Evolutionary conservation across 37 sponge, comb jelly and placozoan species (phyloP).

Genomic region (Dysidea cf. avara): DNA sequence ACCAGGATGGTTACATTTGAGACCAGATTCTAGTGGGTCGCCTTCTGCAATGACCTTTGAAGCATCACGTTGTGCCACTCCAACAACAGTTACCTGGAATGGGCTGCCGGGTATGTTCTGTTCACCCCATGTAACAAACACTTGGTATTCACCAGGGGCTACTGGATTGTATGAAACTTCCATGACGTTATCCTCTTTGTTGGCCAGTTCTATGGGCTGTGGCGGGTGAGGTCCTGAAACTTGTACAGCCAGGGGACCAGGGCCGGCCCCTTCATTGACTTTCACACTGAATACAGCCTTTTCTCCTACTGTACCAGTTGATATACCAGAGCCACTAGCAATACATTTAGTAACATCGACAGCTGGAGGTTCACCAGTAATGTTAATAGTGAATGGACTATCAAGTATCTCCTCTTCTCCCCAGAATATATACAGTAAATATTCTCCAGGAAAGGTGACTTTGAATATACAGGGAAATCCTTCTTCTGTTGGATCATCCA

Average conservation of each 20-base stretch:
- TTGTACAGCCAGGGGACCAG: constrained; percentile 72
- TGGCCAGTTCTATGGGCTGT: constrained; percentile 75
- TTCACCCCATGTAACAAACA: constrained; percentile 65
- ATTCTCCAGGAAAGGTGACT: constrained; percentile 79
- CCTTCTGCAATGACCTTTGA: constrained; percentile 56
- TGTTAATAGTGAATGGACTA: constrained; percentile 57
- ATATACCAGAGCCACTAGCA: constrained; percentile 62
- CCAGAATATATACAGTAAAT: constrained; percentile 75
- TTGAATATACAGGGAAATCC: constrained; percentile 34
- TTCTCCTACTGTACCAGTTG: constrained; percentile 58
- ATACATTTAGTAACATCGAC: constrained; percentile 67
- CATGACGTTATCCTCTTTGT: constrained; percentile 73
- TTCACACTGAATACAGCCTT: constrained; percentile 55
- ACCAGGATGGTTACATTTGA: constrained; percentile 56
- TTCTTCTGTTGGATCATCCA: constrained; percentile 72
- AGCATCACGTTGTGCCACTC: constrained; percentile 66
- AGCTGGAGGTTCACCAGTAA: constrained; percentile 62
- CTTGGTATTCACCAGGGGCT: constrained; percentile 81
- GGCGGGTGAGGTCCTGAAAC: constrained; percentile 81
- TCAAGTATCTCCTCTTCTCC: constrained; percentile 75
- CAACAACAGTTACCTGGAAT: constrained; percentile 58
- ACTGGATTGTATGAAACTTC: constrained; percentile 67
- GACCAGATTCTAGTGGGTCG: constrained; percentile 36
- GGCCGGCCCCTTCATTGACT: constrained; percentile 79
- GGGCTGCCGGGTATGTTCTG: constrained; percentile 74